These are phyloP conservation scores for Plecotus auritus DNA, from an alignment of 2,113 vertebrate genomes.

Conservation along the genomic window DNA sequence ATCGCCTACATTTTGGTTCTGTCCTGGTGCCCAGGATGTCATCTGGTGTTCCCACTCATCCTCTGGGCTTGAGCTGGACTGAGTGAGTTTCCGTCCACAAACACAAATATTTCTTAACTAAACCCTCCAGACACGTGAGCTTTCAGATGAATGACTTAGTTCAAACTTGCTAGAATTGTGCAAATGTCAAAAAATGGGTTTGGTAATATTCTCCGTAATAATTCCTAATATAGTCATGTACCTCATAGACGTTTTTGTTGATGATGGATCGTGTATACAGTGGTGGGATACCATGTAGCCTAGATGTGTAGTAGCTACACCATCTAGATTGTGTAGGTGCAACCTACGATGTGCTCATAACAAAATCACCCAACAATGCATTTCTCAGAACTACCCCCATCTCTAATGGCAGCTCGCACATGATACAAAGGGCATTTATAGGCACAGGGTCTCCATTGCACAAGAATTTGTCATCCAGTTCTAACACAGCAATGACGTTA, in stretches of 20 bases:
- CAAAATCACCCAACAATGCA: background rate
- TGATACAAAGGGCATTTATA: background rate
- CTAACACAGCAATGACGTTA: background rate
- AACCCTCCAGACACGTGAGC: background rate
- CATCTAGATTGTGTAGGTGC: too few species aligned
- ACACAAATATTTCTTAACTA: background rate
- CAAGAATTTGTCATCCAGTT: background rate
- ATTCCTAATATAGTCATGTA: background rate
- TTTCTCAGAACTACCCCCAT: background rate
- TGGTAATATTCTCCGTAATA: background rate
- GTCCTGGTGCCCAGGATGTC: background rate
- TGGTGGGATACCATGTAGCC: background rate
- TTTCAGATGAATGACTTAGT: background rate
- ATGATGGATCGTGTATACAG: rapidly evolving
- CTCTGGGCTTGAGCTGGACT: background rate
- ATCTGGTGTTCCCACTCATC: background rate
- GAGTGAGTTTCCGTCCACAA: background rate
- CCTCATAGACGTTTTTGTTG: background rate
- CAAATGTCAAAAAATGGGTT: background rate
- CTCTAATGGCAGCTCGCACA: background rate
- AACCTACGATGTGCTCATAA: background rate
- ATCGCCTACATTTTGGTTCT: background rate
- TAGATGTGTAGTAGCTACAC: too few species aligned
- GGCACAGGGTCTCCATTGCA: background rate
- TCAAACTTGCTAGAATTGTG: background rate